Conservation (phyloP, 2,113 vertebrate genomes). For the Podarcis cretensis region DNA sequence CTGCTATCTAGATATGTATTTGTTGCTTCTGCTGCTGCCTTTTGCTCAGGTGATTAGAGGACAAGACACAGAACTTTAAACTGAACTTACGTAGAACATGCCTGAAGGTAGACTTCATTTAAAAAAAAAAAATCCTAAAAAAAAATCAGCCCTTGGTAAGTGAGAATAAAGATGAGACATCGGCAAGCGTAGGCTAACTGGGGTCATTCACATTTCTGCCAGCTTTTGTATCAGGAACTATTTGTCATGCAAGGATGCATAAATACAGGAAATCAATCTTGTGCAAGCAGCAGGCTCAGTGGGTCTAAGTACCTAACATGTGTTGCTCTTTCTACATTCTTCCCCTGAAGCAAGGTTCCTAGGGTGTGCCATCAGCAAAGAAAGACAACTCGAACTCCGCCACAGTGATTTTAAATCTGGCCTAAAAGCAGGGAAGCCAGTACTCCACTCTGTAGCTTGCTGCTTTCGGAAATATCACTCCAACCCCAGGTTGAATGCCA, state of each 20-base stretch:
- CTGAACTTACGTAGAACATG: slow-evolving; percentile 13
- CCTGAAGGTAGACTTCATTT: slow-evolving; percentile 32
- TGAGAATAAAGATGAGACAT: slow-evolving; percentile 62
- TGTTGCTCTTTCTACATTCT: slow-evolving; percentile 1
- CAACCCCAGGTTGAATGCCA: not conserved
- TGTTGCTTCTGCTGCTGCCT: slow-evolving; percentile 11
- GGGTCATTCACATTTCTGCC: slow-evolving; percentile 67
- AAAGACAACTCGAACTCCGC: not conserved
- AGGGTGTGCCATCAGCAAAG: not conserved
- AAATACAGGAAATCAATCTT: slow-evolving; percentile 71
- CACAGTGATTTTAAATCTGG: slow-evolving; percentile 14
- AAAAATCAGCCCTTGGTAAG: slow-evolving; percentile 11
- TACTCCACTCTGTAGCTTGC: not conserved
- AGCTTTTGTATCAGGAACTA: slow-evolving; percentile 48
- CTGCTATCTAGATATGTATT: not conserved
- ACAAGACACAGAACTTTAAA: not conserved
- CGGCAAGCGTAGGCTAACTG: slow-evolving; percentile 48
- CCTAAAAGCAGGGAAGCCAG: not conserved
- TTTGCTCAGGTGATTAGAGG: not conserved
- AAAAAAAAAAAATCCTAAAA: no score
- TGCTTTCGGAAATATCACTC: not conserved
- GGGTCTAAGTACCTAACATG: slow-evolving; percentile 34
- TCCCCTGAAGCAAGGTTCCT: slow-evolving; percentile 25
- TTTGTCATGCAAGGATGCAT: slow-evolving; percentile 65
- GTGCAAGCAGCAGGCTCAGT: slow-evolving; percentile 22